Evolutionary conservation across 2,113 vertebrate species (phyloP).

Genomic region (Tyto alba): DNA sequence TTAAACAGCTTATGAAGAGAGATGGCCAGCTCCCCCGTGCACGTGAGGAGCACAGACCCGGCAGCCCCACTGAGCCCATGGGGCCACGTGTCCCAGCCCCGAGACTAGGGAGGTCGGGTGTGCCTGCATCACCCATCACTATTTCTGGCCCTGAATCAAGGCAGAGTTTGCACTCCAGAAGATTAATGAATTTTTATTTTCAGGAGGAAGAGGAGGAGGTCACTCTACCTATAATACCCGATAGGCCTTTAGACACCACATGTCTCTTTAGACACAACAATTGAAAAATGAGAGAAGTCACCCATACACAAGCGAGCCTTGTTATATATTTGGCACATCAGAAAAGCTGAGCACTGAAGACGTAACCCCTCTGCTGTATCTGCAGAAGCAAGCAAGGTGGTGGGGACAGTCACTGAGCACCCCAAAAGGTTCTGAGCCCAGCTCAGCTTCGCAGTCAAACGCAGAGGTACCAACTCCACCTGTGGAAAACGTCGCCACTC

Average conservation of each 20-base stretch:
- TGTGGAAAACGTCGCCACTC: accelerated
- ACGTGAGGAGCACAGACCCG: accelerated
- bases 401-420: not conserved
- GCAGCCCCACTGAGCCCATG: accelerated
- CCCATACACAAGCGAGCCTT: too few species aligned
- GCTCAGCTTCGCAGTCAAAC: not conserved
- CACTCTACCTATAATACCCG: accelerated
- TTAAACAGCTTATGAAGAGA: not conserved
- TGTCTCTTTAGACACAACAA: too few species aligned
- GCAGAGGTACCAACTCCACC: not conserved
- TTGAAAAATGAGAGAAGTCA: too few species aligned
- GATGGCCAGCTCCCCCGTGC: accelerated
- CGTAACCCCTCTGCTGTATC: not conserved
- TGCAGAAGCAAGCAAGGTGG: not conserved
- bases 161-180: too few species aligned
- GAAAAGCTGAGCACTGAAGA: not conserved
- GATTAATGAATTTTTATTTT: not conserved
- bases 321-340: too few species aligned
- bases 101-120: accelerated
- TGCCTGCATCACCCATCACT: not conserved
- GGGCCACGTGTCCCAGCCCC: accelerated
- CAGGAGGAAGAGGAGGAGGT: not conserved
- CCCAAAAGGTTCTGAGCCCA: not conserved
- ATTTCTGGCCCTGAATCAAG: not conserved
- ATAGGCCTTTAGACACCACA: not conserved